Base-by-base conservation (phyloP, 2,888 invertebrate genomes). In the Acanthopleura granulata region DNA sequence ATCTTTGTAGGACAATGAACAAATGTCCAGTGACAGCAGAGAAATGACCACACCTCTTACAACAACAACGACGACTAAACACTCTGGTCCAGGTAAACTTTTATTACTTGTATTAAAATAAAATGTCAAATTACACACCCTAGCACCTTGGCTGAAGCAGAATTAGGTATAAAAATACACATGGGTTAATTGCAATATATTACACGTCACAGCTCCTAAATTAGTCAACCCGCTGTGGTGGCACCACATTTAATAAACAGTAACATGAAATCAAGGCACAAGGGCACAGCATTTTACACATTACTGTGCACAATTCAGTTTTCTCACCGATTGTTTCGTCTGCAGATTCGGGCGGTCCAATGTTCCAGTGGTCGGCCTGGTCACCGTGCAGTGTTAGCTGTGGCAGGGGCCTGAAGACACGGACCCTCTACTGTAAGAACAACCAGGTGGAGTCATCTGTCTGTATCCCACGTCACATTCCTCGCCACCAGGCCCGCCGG, bases 381-480 rank as follows among this genome's bases (percentile, higher is more conserved):
- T 84, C 86, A 18, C 73, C 84, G 18, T 88, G 88, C 77, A 86
- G 85, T 76, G 81, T 81, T 72, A 82, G 86, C 49, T 88, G 88
- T 81, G 87, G 86, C 25, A 81, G 83, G 49, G 88, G 88, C 22
- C 78, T 81, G 49, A 86, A 87, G 81, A 79, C 82, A 69, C 81
- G 87, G 72, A 81, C 84, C 71, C 81, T 83, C 62, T 83, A 82
- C 78, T 87, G 86, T 76, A 82, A 78, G 50, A 82, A 82, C 76
- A 80, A 83, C 73, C 76, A 79, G 18, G 78, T 79, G 30, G 79
- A 79, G 49, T 76, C 71, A 40, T 73, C 73, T 69, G 75, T 66
- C 29, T 85, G 85, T 76, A 73, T 78, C 1, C 75, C 75, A 3
- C 74, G 79, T 4, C 51, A 62, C 40, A 70, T 69, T 18, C 22